Conservation (phyloP, 35 echinoderm and acorn worm genomes). For the Stichopus chloronotus region DNA sequence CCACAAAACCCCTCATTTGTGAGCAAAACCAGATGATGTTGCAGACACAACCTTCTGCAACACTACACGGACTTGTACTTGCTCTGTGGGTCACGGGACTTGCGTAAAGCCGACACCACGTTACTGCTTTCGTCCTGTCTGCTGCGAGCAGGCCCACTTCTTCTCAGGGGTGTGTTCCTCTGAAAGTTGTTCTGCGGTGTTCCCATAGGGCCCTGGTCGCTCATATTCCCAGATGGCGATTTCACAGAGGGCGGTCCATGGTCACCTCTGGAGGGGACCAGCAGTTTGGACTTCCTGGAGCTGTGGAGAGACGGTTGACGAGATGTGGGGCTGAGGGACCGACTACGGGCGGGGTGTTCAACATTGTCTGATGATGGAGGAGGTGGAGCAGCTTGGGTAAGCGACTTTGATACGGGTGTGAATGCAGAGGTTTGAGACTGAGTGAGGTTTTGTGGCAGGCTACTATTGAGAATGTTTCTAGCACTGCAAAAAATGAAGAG, state of each 20-base stretch:
- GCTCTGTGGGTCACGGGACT: slow-evolving; percentile 16
- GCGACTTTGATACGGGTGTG: slow-evolving; percentile 32
- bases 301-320: slow-evolving; percentile 32
- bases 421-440: slow-evolving; percentile 8
- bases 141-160: slow-evolving; percentile 19
- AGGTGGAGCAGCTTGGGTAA: slow-evolving; percentile 1
- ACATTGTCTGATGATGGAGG: neutral
- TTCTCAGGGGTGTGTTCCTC: slow-evolving; percentile 22
- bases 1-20: too few species aligned
- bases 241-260: neutral
- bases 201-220: neutral
- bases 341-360: slow-evolving; percentile 22
- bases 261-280: neutral
- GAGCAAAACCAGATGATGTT: too few species aligned
- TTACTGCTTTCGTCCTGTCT: neutral
- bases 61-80: slow-evolving; percentile 16
- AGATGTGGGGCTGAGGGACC: slow-evolving; percentile 5
- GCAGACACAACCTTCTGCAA: too few species aligned
- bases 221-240: neutral
- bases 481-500: neutral
- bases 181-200: slow-evolving; percentile 21
- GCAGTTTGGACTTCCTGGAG: slow-evolving; percentile 10
- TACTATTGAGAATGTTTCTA: slow-evolving; percentile 42
- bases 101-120: neutral
- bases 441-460: neutral